These are phyloP conservation scores for Epinephelus fuscoguttatus DNA, from an alignment of 2,113 vertebrate genomes.

Conservation along the genomic window DNA sequence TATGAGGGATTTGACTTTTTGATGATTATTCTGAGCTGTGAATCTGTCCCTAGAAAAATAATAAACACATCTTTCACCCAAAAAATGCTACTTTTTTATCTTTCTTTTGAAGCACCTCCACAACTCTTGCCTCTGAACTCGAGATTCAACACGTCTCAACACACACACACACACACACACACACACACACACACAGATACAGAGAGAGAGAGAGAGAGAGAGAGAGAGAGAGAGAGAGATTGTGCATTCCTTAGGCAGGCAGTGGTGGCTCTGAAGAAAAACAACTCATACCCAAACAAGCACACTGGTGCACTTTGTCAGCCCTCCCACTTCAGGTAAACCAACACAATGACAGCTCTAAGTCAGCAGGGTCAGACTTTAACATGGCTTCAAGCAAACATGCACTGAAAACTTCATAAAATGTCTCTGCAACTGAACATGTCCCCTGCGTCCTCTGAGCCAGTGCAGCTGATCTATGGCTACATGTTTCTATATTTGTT, in stretches of 20 bases:
- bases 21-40: not conserved
- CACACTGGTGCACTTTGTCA: slow-evolving; percentile 1
- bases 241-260: slow-evolving; percentile 51
- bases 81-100: slow-evolving; percentile 9
- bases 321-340: slow-evolving; percentile 29
- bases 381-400: slow-evolving; percentile 17
- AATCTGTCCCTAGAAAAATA: not conserved
- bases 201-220: too few species aligned
- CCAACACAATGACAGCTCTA: slow-evolving; percentile 36
- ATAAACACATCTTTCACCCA: not conserved
- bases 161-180: not conserved
- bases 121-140: slow-evolving; percentile 1
- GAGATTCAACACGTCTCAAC: slow-evolving; percentile 26
- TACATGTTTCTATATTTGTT: slow-evolving; percentile 30
- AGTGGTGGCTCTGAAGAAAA: slow-evolving; percentile 22
- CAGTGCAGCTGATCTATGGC: slow-evolving; percentile 8
- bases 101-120: not conserved
- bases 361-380: slow-evolving; percentile 40
- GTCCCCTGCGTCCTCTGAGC: not conserved
- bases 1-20: not conserved
- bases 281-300: slow-evolving; percentile 40
- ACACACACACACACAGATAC: too few species aligned
- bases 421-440: not conserved
- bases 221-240: slow-evolving; percentile 9
- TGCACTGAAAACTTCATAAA: slow-evolving; percentile 44